These are phyloP conservation scores for Cerastis leucographa DNA, from an alignment of 2,888 invertebrate species.

Conservation along the genomic window DNA sequence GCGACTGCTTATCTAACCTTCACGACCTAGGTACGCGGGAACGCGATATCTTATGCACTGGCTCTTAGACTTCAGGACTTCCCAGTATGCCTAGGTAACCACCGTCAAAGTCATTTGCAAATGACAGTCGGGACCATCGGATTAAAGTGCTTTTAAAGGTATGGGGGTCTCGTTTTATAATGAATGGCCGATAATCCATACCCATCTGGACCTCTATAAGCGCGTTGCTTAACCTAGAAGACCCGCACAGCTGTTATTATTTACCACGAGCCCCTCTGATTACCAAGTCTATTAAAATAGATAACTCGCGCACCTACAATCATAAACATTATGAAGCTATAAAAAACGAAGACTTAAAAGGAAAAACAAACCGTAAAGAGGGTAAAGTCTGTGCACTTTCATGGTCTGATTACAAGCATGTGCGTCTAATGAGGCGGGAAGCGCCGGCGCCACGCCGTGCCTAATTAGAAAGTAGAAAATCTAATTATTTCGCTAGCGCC, in stretches of 20 bases:
- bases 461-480: constrained; percentile 83
- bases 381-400: constrained; percentile 47
- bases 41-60: neutral
- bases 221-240: neutral
- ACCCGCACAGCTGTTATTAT: neutral
- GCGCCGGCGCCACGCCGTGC: constrained; percentile 71
- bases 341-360: constrained; percentile 15
- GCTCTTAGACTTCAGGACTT: neutral
- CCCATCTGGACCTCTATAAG: neutral
- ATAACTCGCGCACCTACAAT: neutral
- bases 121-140: neutral
- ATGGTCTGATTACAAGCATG: constrained; percentile 54
- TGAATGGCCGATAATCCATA: neutral
- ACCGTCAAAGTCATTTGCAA: neutral
- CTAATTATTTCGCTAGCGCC: constrained; percentile 73
- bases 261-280: neutral
- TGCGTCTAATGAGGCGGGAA: constrained; percentile 68
- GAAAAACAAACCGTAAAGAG: constrained; percentile 34
- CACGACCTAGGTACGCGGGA: neutral
- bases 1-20: neutral
- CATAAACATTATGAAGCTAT: neutral
- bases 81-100: neutral
- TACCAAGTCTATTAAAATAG: neutral
- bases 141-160: neutral
- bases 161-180: neutral